Evolutionary conservation across 2,113 vertebrate species (phyloP), one percentile per base, ranked within the genome.

Genomic region (Mesoclemmys tuberculata): DNA sequence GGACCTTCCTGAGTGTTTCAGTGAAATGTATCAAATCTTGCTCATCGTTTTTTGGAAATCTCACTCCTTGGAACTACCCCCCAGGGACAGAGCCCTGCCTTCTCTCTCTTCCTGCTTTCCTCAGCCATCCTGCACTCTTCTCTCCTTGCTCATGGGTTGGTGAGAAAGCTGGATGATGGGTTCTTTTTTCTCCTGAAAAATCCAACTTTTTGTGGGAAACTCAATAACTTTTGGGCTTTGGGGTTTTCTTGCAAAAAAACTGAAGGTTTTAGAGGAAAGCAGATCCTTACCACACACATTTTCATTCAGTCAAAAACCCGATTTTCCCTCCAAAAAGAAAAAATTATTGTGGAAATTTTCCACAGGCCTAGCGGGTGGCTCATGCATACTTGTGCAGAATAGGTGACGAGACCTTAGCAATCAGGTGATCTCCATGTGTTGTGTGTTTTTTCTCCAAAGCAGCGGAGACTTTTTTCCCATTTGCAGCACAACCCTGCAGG

Each of bases 141-240:
- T 90, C 94, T 71, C 29, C 56, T 95, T 61, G 52, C 84, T 89
- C 82, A 87, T 77, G 35, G 88, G 13, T 22, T 13, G 56, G 8
- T 93, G 91, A 96, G 87, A 90, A 96, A 94, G 84, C 82, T 93
- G 81, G 82, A 89, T 91, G 90, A 92, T 92, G 93, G 85, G 92
- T 87, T 38, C 31, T n/a, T 55, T 44, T 44, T 38, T 2, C 87
- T 0, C 71, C 78, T 9, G 68, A 71, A 41, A 38, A 71, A 71
- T n/a, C n/a, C n/a, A 38, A 71, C 19, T 21, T 71, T 22, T 38
- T n/a, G 35, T 71, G 38, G 68, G 19, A 22, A 38, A 38, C 22
- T 18, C 7, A 38, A 38, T 38, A 71, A 7, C 18, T 21, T 71
- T n/a, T 71, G n/a, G n/a, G n/a, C 18, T 71, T 71, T 93, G n/a